These are phyloP conservation scores for Ptyas mucosa DNA, from an alignment of 2,113 vertebrate genomes.

Conservation along the genomic window DNA sequence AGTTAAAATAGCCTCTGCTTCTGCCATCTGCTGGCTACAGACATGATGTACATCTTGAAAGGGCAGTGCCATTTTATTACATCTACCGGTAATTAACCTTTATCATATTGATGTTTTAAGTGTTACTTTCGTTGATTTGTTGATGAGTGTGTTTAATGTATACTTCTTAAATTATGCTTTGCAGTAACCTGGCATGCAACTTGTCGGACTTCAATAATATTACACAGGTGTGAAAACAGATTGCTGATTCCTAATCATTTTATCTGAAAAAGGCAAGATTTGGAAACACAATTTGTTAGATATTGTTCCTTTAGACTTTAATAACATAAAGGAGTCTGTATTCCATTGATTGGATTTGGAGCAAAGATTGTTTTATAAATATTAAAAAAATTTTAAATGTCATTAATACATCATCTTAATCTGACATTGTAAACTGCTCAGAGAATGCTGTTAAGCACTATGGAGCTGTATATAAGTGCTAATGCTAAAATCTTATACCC, in stretches of 20 bases:
- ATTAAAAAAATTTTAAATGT: not conserved
- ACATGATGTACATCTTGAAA: slow-evolving; percentile 54
- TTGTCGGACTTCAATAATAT: slow-evolving; percentile 26
- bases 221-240: slow-evolving; percentile 12
- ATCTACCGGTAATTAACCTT: slow-evolving; percentile 49
- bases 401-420: not conserved
- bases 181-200: slow-evolving; percentile 43
- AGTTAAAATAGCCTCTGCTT: slow-evolving; percentile 52
- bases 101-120: slow-evolving; percentile 50
- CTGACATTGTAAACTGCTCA: not conserved
- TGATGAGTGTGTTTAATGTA: slow-evolving; percentile 51
- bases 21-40: slow-evolving; percentile 76
- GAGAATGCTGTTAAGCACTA: not conserved
- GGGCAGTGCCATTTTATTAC: slow-evolving; percentile 50
- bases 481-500: not conserved
- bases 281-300: slow-evolving; percentile 16
- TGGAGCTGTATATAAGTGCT: not conserved
- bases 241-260: slow-evolving; percentile 22
- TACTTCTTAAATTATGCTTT: slow-evolving; percentile 33
- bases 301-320: slow-evolving; percentile 28
- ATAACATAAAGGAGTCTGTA: not conserved
- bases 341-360: not conserved
- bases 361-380: not conserved
- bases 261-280: not conserved
- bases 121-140: slow-evolving; percentile 55